Evolutionary conservation across 2,113 vertebrate species (phyloP).

Genomic region (Myrmecophaga tridactyla): DNA sequence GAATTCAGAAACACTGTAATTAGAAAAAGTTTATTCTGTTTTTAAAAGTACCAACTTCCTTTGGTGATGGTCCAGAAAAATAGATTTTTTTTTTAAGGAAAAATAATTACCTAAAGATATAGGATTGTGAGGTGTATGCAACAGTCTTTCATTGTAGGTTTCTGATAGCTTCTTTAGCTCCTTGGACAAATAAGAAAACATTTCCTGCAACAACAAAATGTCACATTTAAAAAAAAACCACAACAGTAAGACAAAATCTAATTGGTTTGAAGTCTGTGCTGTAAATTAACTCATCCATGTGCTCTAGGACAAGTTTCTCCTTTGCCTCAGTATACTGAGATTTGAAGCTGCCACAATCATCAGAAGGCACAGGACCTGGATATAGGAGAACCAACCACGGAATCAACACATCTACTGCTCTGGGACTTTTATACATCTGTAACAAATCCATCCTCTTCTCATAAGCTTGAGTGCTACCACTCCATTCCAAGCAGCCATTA

Average conservation of each 20-base stretch:
- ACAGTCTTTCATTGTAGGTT: conserved; percentile 89
- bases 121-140: conserved; percentile 95
- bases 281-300: background rate
- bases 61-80: conserved; percentile 13
- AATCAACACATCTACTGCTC: background rate
- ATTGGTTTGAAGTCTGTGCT: background rate
- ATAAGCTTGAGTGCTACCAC: background rate
- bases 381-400: background rate
- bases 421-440: background rate
- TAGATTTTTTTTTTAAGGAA: background rate
- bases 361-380: background rate
- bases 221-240: conserved; percentile 39
- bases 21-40: conserved; percentile 21
- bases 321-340: background rate
- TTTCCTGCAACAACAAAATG: conserved; percentile 87
- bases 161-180: conserved; percentile 92
- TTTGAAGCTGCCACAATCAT: background rate
- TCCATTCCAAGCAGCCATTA: background rate
- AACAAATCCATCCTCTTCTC: background rate
- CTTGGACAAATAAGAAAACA: conserved; percentile 91
- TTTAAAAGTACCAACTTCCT: conserved; percentile 34
- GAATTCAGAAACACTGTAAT: conserved; percentile 36
- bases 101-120: conserved; percentile 92
- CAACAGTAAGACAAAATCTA: conserved; percentile 8
- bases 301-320: background rate